phyloP scores from a whole-genome alignment of 2,113 vertebrate species.

The Phycodurus eques region DNA sequence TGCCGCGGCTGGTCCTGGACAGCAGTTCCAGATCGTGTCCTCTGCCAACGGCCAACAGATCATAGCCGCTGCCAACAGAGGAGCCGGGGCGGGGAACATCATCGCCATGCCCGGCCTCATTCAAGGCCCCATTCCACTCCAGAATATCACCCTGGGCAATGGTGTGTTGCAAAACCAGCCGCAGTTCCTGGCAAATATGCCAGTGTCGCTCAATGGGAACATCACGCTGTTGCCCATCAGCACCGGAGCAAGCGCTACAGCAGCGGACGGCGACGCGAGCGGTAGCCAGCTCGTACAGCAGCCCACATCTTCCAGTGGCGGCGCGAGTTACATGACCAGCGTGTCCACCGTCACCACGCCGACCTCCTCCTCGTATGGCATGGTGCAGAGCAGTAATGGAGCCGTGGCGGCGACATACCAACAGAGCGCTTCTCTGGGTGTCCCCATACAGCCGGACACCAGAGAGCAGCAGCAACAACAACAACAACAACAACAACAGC shows the following conservation, averaged over 20 bases:
- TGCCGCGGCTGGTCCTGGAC: conserved; percentile 63
- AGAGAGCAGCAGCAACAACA: conserved; percentile 41
- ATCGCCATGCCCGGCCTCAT: conserved; percentile 88
- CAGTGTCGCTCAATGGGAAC: conserved; percentile 90
- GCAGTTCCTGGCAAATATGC: conserved; percentile 92
- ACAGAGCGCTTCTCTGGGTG: conserved; percentile 59
- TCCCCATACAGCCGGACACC: conserved; percentile 69
- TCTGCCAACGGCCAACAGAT: conserved; percentile 86
- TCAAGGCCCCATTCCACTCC: conserved; percentile 91
- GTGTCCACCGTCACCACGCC: conserved; percentile 81
- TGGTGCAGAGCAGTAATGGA: conserved; percentile 58
- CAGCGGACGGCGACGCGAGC: conserved; percentile 49
- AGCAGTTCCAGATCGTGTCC: conserved; percentile 88
- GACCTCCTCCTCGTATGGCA: conserved; percentile 69
- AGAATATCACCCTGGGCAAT: conserved; percentile 85
- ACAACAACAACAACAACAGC: neutral
- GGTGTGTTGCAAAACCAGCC: conserved; percentile 85
- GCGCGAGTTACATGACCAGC: conserved; percentile 58
- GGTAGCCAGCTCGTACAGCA: conserved; percentile 61
- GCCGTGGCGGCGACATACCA: conserved; percentile 53
- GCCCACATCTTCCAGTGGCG: conserved; percentile 51
- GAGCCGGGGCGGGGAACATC: conserved; percentile 79
- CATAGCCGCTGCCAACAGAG: conserved; percentile 77
- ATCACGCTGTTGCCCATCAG: conserved; percentile 91
- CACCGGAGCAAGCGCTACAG: conserved; percentile 65